These are phyloP conservation scores for Cryptoprocta ferox DNA, from an alignment of 2,797 vertebrate genomes.

Conservation along the genomic window DNA sequence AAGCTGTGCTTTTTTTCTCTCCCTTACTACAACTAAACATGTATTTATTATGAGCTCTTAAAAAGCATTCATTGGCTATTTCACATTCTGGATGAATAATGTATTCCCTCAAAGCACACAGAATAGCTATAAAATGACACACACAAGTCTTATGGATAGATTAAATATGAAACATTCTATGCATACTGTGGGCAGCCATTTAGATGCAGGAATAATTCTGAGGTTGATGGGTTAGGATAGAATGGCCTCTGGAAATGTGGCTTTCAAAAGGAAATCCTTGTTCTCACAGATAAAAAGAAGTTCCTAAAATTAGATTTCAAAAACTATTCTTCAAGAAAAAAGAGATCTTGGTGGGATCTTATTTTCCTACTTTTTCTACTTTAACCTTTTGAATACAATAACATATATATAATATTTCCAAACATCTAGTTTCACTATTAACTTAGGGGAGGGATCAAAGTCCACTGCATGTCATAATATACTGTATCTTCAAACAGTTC, in stretches of 20 bases:
- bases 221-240: background rate
- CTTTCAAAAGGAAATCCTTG: background rate
- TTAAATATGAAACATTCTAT: background rate
- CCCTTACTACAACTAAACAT: background rate
- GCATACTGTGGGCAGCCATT: background rate
- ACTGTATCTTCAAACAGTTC: background rate
- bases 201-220: accelerated
- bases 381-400: background rate
- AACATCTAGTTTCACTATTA: background rate
- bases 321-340: background rate
- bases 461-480: background rate
- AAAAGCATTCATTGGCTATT: background rate
- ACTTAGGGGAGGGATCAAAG: background rate
- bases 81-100: background rate
- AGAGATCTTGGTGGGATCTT: background rate
- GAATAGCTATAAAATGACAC: background rate
- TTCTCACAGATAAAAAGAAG: background rate
- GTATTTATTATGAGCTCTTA: background rate
- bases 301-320: background rate
- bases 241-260: background rate
- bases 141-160: background rate
- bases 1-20: background rate
- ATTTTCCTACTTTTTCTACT: background rate
- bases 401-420: background rate
- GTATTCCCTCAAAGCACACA: background rate